Evolutionary conservation across 2,888 invertebrate genomes (phyloP), one percentile per base, ranked within the genome.

Genomic region (Cerastoderma edule): DNA sequence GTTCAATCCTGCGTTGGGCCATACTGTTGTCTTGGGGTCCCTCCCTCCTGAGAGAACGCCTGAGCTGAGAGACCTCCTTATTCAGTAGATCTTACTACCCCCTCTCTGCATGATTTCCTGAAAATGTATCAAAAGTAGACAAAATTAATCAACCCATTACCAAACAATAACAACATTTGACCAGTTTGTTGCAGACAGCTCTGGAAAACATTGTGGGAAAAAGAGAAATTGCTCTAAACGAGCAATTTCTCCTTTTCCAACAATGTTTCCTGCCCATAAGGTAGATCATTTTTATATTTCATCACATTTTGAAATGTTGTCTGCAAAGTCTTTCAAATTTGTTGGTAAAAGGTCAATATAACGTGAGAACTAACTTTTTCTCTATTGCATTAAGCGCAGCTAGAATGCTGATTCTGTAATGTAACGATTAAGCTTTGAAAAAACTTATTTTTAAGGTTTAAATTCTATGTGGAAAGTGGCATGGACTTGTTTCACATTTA

Each of bases 161-260:
- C 8, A 16, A 8, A 8, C 8, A 39, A 8, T 10, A 39, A 13
- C 8, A 13, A 39, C 10, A 39, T 8, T 16, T 39, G 8, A 39
- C 10, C 16, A 16, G 16, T 39, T 10, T 39, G 39, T 8, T 16
- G 39, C 39, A 39, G 39, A 39, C 16, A 54, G 6, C 24, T 54
- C 10, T 54, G 28, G 50, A 28, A 27, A 54, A 54, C 27, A 28
- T 54, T 27, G 54, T 54, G 6, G 28, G 10, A 54, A 54, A 54
- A n/a, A 28, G 28, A 54, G 54, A 54, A 54, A 54, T 54, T 54
- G 50, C 50, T 50, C 22, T 6, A 16, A n/a, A 50, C 22, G 22
- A 50, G 50, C 50, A 50, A 50, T 50, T 50, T 50, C 50, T 50
- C 22, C 50, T 16, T 50, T 50, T 50, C 6, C 50, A 13, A 50